Base-by-base conservation (phyloP, 2,888 invertebrate genomes). In the Cephus spinipes region DNA sequence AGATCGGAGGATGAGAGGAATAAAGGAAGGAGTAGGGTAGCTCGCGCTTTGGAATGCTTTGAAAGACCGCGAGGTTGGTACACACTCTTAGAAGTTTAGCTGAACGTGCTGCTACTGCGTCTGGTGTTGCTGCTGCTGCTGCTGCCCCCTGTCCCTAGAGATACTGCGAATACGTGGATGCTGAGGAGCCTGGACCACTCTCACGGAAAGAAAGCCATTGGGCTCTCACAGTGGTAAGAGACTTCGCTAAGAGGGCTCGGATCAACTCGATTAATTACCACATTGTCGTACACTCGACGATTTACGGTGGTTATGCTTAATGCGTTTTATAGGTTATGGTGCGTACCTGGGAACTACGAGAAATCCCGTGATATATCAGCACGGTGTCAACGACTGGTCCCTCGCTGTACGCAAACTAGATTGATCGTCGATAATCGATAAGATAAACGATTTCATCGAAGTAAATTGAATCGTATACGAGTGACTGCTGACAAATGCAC, bases 1-100 rank as follows among this genome's bases (percentile, higher is more conserved):
- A 84, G 79, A 80, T 83, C 76, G 80, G 79, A 79, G 82, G 78
- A 80, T 76, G 81, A 78, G 81, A 81, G 79, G 81, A 82, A 83
- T 80, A 83, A 83, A 84, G 83, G 85, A 83, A 83, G 83, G 82
- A 85, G 87, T 85, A 87, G 87, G 55, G 73, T 36, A 87, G 88
- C 87, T 88, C 87, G 89, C 88, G 88, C 89, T 87, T 87, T 86
- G 91, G 91, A 91, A 91, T 91, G 91, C 91, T 91, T 91, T 91
- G 91, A 90, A 90, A 89, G 90, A 87, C 91, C 91, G 91, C 91
- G 89, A 87, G 87, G 85, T 83, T 83, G 83, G 81, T 30, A 36
- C 55, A 36, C 55, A 74, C 80, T 82, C 82, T 82, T 79, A 88
- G 88, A 33, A 86, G 84, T 83, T 85, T 83, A 81, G 84, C 84